Conservation (phyloP, 2,797 vertebrate genomes). For the Danio albolineatus region DNA sequence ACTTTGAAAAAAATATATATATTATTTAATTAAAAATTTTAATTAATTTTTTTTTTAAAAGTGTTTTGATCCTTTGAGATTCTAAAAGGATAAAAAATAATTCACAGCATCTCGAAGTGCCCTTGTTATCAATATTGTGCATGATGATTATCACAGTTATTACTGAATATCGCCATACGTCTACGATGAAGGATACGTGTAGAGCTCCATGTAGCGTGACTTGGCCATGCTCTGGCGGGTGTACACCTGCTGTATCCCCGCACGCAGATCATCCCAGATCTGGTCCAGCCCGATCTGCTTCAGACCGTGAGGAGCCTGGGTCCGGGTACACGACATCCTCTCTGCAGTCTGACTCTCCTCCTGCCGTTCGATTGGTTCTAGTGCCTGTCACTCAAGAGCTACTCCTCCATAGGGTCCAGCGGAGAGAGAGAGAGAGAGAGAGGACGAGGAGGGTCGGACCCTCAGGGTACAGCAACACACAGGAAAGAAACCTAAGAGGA, state of each 20-base stretch:
- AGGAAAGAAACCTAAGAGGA: constrained; percentile 58
- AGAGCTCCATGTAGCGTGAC: constrained; percentile 92
- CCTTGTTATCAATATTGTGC: too few relatives aligned
- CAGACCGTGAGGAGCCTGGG: constrained; percentile 89
- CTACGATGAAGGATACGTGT: constrained; percentile 85
- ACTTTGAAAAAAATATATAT: too few relatives aligned
- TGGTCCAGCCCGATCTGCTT: constrained; percentile 92
- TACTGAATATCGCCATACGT: too few relatives aligned
- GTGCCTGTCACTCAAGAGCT: constrained; percentile 50
- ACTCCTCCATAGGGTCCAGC: constrained; percentile 64
- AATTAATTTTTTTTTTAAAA: too few relatives aligned
- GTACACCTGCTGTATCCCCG: constrained; percentile 91
- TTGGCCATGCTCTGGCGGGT: constrained; percentile 93
- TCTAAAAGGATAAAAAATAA: too few relatives aligned
- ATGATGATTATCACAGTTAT: too few relatives aligned
- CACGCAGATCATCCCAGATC: constrained; percentile 90
- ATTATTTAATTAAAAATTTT: too few relatives aligned
- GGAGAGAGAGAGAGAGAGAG: constrained; percentile 28
- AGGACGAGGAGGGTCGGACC: constrained; percentile 42
- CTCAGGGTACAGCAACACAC: constrained; percentile 46
- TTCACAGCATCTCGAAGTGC: too few relatives aligned
- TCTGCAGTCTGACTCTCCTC: constrained; percentile 54
- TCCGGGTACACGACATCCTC: constrained; percentile 86
- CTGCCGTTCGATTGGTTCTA: constrained; percentile 39
- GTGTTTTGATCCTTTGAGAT: too few relatives aligned